Percentiles rank a stretch among this genome's conserved stretches.
phyloP scores from a whole-genome alignment of 2,113 vertebrate species.

The Hepsetus odoe region DNA sequence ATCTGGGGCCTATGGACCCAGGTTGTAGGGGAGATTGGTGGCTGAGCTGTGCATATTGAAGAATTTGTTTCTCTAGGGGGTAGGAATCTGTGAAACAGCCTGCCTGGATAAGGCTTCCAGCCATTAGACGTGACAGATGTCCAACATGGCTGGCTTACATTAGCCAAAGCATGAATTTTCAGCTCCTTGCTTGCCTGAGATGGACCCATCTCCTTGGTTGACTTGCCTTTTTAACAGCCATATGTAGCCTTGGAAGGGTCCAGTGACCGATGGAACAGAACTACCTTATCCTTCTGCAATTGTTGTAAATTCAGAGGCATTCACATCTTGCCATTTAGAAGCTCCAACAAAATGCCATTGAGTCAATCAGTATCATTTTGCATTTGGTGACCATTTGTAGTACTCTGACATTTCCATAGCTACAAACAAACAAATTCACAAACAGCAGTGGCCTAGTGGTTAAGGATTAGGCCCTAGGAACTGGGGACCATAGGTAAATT shows the following conservation, averaged over 20 bases:
- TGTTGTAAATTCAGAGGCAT: background rate
- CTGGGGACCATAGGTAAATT: no score
- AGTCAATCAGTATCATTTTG: background rate
- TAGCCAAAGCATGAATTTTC: constrained; percentile 70
- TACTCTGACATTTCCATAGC: background rate
- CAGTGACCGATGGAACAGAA: background rate
- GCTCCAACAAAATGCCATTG: background rate
- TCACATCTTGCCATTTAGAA: background rate
- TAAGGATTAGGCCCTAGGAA: no score
- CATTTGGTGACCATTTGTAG: background rate
- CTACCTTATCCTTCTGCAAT: background rate
- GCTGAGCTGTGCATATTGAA: constrained; percentile 60
- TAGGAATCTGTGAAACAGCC: constrained; percentile 58
- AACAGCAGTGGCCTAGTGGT: no score
- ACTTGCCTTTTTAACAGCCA: constrained; percentile 61
- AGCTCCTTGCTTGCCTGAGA: constrained; percentile 64
- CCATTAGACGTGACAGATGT: constrained; percentile 72
- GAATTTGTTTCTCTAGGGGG: constrained; percentile 50
- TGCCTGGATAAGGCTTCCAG: constrained; percentile 63
- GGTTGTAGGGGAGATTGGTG: constrained; percentile 20
- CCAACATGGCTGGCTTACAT: constrained; percentile 71
- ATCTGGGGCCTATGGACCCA: background rate
- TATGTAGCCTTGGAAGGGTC: constrained; percentile 53
- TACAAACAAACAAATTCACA: background rate
- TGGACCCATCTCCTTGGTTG: constrained; percentile 58